These are phyloP conservation scores for Lucifuga dentata DNA, from an alignment of 2,113 vertebrate species.

Conservation along the genomic window DNA sequence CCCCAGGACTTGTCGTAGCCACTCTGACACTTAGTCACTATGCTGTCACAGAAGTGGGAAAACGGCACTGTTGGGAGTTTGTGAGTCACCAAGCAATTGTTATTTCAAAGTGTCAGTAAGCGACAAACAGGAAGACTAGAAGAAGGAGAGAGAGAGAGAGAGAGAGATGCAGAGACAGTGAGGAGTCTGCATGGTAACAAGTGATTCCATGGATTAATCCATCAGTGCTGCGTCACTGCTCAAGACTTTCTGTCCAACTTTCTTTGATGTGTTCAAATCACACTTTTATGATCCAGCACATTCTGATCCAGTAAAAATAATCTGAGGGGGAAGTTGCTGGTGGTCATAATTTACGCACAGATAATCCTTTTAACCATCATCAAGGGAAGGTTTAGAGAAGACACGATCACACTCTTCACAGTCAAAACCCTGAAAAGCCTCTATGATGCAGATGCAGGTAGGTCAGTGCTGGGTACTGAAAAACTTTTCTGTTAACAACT, in stretches of 20 bases:
- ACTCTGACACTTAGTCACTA: slow-evolving; percentile 2
- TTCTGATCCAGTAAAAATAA: too few species aligned
- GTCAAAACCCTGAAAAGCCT: too few species aligned
- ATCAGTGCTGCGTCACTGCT: not conserved
- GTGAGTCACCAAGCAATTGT: slow-evolving; percentile 8
- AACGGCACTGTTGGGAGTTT: slow-evolving; percentile 23
- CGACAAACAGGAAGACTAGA: slow-evolving; percentile 21
- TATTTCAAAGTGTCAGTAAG: slow-evolving; percentile 18
- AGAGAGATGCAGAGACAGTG: not conserved
- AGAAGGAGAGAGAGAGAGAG: not conserved
- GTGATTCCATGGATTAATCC: not conserved
- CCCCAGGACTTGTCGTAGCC: slow-evolving; percentile 19
- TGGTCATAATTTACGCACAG: too few species aligned
- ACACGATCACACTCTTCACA: too few species aligned
- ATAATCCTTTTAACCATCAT: too few species aligned
- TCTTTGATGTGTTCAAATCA: not conserved
- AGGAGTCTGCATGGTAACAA: slow-evolving; percentile 17
- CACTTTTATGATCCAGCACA: not conserved
- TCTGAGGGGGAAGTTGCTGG: too few species aligned
- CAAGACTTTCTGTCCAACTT: not conserved
- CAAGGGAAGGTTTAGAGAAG: too few species aligned
- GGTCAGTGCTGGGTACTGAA: too few species aligned
- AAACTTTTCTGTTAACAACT: too few species aligned
- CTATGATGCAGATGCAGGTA: too few species aligned
- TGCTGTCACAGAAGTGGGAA: slow-evolving; percentile 16